Evolutionary conservation across 2,113 vertebrate genomes (phyloP).

Genomic region (Zapus hudsonius): DNA sequence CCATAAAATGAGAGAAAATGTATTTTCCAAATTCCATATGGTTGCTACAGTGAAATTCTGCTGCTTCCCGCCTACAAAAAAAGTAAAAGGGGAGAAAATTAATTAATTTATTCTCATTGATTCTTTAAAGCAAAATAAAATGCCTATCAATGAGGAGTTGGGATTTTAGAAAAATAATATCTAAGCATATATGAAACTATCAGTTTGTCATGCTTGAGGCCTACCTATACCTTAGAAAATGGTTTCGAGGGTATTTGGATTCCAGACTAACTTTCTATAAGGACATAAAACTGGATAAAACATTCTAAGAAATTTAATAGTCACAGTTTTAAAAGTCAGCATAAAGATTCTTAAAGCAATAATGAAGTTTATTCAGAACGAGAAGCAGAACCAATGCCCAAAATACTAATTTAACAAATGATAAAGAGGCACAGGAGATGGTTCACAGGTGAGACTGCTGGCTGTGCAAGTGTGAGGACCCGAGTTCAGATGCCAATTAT

Average conservation of each 20-base stretch:
- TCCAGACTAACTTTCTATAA: not conserved
- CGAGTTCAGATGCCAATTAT: too few relatives aligned
- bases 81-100: not conserved
- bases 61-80: not conserved
- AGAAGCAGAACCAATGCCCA: not conserved
- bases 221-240: conserved; percentile 18
- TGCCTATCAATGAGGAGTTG: not conserved
- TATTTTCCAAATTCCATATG: not conserved
- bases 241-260: not conserved
- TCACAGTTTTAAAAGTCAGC: conserved; percentile 15
- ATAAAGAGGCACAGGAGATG: too few relatives aligned
- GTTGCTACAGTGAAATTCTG: not conserved
- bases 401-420: not conserved
- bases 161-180: not conserved
- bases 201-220: not conserved
- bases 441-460: too few relatives aligned
- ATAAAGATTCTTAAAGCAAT: not conserved
- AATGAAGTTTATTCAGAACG: conserved; percentile 36
- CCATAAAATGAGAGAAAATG: not conserved
- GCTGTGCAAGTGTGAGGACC: too few relatives aligned
- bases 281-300: conserved; percentile 5
- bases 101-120: not conserved
- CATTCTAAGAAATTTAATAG: not conserved
- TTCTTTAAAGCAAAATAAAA: conserved; percentile 9
- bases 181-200: not conserved